phyloP scores from a whole-genome alignment of 2,113 vertebrate genomes.

The Felis chaus region DNA sequence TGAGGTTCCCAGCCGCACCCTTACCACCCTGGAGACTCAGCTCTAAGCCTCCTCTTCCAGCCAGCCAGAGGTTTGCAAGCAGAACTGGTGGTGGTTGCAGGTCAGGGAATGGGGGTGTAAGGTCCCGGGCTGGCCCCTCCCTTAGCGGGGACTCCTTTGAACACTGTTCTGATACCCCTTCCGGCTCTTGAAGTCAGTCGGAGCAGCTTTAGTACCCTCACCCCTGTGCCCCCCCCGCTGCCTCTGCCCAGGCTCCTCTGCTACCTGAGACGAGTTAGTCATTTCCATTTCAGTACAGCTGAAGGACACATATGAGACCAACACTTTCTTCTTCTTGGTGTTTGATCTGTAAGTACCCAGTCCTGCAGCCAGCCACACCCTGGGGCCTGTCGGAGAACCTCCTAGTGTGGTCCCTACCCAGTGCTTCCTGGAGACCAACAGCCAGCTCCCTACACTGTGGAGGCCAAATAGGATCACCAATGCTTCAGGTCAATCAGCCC shows the following conservation, averaged over 20 bases:
- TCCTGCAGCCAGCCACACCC: not conserved
- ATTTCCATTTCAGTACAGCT: constrained; percentile 92
- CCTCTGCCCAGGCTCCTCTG: not conserved
- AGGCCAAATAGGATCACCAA: not conserved
- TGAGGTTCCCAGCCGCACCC: not conserved
- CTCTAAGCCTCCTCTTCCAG: not conserved
- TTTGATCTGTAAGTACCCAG: constrained; percentile 96
- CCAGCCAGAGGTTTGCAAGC: not conserved
- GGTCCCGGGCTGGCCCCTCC: not conserved
- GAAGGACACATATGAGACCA: constrained; percentile 96
- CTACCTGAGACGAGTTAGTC: constrained; percentile 10
- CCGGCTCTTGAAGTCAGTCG: not conserved
- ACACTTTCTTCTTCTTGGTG: constrained; percentile 97
- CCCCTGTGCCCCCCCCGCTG: not conserved
- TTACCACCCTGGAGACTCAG: not conserved
- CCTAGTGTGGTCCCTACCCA: not conserved
- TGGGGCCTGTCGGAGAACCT: not conserved
- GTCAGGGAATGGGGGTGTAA: not conserved
- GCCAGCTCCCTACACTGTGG: not conserved
- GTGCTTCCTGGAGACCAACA: not conserved
- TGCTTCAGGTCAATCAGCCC: not conserved
- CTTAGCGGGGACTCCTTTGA: not conserved
- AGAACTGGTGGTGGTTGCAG: not conserved
- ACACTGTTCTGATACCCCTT: not conserved
- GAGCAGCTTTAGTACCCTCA: not conserved